Evolutionary conservation across 2,888 invertebrate species (phyloP), one percentile per base, ranked within the genome.

Genomic region (Bedellia somnulentella): DNA sequence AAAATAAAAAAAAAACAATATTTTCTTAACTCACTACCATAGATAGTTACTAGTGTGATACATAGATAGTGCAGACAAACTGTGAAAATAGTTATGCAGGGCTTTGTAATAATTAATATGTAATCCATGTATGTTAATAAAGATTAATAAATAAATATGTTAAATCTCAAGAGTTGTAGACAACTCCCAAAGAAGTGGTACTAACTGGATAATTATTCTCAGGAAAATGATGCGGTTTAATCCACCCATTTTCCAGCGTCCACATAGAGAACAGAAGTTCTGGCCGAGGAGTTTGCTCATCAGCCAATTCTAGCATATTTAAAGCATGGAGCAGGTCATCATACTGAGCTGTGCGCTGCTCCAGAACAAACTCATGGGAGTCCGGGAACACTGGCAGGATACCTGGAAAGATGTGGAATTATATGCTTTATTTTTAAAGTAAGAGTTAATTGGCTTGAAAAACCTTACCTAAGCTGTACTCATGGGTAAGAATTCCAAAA

Each of bases 211-310:
- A 60, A 33, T 57, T 59, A 6, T 61, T 70, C 28, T 70, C 67
- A 0, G 56, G 53, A 31, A 66, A 70, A 2, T 54, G 13, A 0
- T 67, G 62, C 6, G 75, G 63, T 22, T 47, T 50, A 9, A 43
- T 39, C 27, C 80, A 79, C 36, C 88, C 87, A 33, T 81, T 83
- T 50, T 91, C 88, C 17, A 94, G 50, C 12, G 90, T 61, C 86
- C 87, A 93, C 87, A 93, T 89, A 14, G 84, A 80, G 28, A 89
- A 64, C 41, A 89, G 79, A n/a, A 86, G 64, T 46, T 85, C 78
- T 34, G 83, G 76, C 39, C 84, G 81, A 1, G 86, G 80, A 0
- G 85, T 84, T 12, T 76, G 77, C 33, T 79, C 70, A 29, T 86
- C 82, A 0, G 85, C 73, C 30, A 85, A 71, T 36, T 82, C 80